Evolutionary conservation across 1,140 invertebrate species (phyloP), one percentile per base, ranked within the genome.

Genomic region (Aphidius ervi): DNA sequence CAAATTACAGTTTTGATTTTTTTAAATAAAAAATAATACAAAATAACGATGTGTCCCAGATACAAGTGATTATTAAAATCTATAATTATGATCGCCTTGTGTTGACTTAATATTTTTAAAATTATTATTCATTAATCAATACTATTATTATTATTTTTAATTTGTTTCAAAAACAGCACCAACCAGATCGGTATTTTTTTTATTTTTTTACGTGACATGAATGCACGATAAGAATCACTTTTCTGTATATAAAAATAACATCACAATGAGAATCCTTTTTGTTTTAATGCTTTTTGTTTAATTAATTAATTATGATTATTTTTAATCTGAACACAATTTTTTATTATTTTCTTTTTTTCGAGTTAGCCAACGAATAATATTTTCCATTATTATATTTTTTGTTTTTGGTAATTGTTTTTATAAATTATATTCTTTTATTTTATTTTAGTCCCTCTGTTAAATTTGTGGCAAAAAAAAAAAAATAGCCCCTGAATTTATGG

Each of bases 401-500:
- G 48, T 50, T 73, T 94, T 94, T 64, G 88, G 88, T 75, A 97
- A 95, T 79, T 98, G 94, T 73, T 94, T 94, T 57, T 31, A 31
- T 31, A 31, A 31, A 31, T 31, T 31, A 31, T 31, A 31, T 31
- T 31, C 16, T 16, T 31, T 31, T 1, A 31, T 31, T 31, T 31
- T 31, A 31, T 31, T 31, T 3, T 31, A 31, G 23, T 31, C 4
- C 4, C 23, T 31, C 23, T 31, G 23, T 31, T 3, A 31, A 31
- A 31, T 31, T 31, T 31, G 2, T 3, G 1, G 23, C 23, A 31
- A 31, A 31, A 0, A 31, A 31, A 31, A 31, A 31, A 31, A 31
- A 31, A 31, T 31, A 31, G 23, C 23, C 23, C 2, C 4, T 31
- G 23, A 31, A 4, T 31, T 31, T 31, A 31, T 31, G 23, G 23